Base-by-base conservation (phyloP, 1,140 invertebrate species). In the Ceratina australensis region DNA sequence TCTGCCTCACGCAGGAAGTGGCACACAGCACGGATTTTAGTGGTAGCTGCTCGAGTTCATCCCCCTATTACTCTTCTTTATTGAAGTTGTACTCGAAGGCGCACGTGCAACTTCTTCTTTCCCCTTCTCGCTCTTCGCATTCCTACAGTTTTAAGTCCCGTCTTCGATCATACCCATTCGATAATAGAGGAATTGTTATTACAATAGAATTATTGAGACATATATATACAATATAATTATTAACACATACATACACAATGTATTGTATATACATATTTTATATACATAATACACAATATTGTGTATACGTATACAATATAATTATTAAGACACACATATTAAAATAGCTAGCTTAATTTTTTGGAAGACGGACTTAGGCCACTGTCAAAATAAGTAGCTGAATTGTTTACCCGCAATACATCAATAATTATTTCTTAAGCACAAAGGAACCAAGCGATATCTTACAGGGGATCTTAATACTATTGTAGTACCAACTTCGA, bases 1-100 rank as follows among this genome's bases (percentile, higher is more conserved):
- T 80, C 78, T 79, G 82, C 80, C 83, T 83, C 84, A 73, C 74
- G 75, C 85, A 83, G 84, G 81, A 86, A 86, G 85, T 86, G 81
- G 79, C 84, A 80, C 81, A 85, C 77, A 71, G 71, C 78, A 77
- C 73, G 82, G 67, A 85, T 85, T 86, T 85, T 85, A 86, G 84
- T 80, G 69, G 77, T 79, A 52, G 75, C 56, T 84, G 76, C 68
- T 77, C 57, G 72, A 69, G 72, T 73, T 81, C 66, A 76, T 75
- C 42, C 54, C 65, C 52, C 68, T 50, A 28, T 13, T 22, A 22
- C 73, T 42, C 52, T 64, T 64, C 72, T 50, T 66, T 49, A 49
- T 42, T 16, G 2, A 65, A 65, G 42, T 16, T 49, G n/a, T 15
- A 18, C 42, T 80, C 49, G 20, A 74, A 66, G 67, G 61, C 68